Evolutionary conservation across 2,113 vertebrate species (phyloP).

Genomic region (Dendrocopos noguchii): DNA sequence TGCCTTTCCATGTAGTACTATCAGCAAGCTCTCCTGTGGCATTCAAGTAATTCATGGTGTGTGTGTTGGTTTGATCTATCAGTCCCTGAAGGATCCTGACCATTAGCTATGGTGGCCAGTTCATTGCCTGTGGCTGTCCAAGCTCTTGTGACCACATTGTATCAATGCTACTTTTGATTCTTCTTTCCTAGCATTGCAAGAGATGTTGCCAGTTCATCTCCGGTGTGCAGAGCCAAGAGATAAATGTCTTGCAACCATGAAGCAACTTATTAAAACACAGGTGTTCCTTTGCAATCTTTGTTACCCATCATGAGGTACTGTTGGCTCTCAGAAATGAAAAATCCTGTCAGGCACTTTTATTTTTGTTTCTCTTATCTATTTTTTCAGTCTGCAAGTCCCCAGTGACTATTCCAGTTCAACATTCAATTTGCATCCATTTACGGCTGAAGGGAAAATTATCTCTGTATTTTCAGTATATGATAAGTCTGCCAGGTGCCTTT

Average conservation of each 20-base stretch:
- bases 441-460: slow-evolving; percentile 14
- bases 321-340: slow-evolving; percentile 6
- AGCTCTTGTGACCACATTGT: neutral
- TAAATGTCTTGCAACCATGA: neutral
- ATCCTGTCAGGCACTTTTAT: slow-evolving; percentile 13
- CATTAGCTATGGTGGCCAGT: neutral
- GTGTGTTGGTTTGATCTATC: neutral
- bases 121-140: neutral
- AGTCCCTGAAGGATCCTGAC: neutral
- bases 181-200: neutral
- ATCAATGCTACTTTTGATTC: neutral
- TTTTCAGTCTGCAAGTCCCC: slow-evolving; percentile 6
- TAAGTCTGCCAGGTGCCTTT: slow-evolving; percentile 46
- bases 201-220: neutral
- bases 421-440: slow-evolving; percentile 55
- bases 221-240: neutral
- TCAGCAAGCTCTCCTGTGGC: neutral
- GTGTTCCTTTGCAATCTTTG: neutral
- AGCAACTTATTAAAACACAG: neutral
- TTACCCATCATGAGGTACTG: neutral
- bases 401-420: neutral
- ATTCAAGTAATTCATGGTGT: rapidly evolving
- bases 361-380: slow-evolving; percentile 2
- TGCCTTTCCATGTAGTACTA: neutral
- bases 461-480: neutral